Evolutionary conservation across 1,140 invertebrate genomes (phyloP).

Genomic region (Megathymus violae): DNA sequence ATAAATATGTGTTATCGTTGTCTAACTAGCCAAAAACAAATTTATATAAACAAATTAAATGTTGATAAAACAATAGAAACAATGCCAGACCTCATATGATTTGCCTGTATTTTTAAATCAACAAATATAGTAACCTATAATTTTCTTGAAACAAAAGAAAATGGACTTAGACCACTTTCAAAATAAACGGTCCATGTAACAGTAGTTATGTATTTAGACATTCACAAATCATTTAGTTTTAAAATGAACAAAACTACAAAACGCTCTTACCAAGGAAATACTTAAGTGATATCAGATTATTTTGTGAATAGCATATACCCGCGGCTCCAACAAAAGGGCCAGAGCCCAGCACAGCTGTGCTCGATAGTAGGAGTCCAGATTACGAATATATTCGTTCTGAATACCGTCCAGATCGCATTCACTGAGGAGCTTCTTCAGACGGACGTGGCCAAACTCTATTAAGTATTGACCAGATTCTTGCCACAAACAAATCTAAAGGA

Average conservation of each 20-base stretch:
- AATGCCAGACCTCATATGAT: too few species aligned
- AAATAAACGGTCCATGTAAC: too few species aligned
- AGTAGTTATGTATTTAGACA: too few species aligned
- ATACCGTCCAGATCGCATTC: constrained; percentile 61
- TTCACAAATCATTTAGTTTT: too few species aligned
- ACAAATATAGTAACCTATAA: too few species aligned
- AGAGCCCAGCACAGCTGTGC: constrained; percentile 71
- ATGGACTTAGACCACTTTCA: too few species aligned
- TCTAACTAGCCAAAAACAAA: constrained; percentile 36
- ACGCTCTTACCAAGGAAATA: not conserved
- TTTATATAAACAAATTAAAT: constrained; percentile 24
- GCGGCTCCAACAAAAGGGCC: constrained; percentile 62
- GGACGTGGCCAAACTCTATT: constrained; percentile 50
- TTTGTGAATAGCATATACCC: constrained; percentile 41
- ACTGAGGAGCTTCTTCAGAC: constrained; percentile 41
- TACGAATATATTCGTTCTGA: constrained; percentile 42
- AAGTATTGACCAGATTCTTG: constrained; percentile 47
- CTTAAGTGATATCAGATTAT: not conserved
- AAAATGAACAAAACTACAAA: too few species aligned
- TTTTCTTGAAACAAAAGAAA: too few species aligned
- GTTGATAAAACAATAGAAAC: constrained; percentile 19
- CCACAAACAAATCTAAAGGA: constrained; percentile 63
- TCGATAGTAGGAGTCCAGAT: constrained; percentile 56
- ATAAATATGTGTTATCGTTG: constrained; percentile 30
- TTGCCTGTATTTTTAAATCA: too few species aligned